Base-by-base conservation (phyloP, 2,888 invertebrate species). In the Sarcophaga variegata region DNA sequence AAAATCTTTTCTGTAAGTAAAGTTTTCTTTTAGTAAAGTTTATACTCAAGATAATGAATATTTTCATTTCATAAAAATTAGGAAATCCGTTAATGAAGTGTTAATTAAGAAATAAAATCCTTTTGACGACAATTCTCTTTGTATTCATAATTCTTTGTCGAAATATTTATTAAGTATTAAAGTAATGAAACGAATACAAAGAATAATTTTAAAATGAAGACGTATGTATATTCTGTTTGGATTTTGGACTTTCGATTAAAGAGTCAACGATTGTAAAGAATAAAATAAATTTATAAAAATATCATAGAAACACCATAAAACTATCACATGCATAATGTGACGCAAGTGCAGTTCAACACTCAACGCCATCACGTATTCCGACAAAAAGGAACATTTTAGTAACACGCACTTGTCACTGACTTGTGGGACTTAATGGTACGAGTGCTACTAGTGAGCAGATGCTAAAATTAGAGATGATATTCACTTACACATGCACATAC, bases 321-420 rank as follows among this genome's bases (percentile, higher is more conserved):
- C 14, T 62, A n/a, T n/a, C 12, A 62, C n/a, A 62, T 20, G n/a
- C 8, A 8, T 20, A 62, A n/a, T 49, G 49, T 69, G 62, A 63
- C 49, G 62, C 45, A 71, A 60, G 37, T 70, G 63, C 72, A 69
- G 63, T 78, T 81, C 63, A 72, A 60, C 71, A 49, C 14, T 14
- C 14, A 81, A 67, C 67, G 63, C 54, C 63, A 67, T 14, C 45
- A 62, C 71, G 71, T 27, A 49, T 54, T 72, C 64, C 47, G 45
- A 49, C 60, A 54, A 54, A 59, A 22, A 78, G 67, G 72, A 64
- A 81, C 81, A 77, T 77, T 81, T 81, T 59, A 69, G 59, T 54
- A 72, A 63, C 74, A 85, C 81, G 85, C 80, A 83, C 82, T 86
- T 86, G 70, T 64, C 80, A 81, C 69, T 71, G 67, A 49, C 81